Evolutionary conservation across 1,140 invertebrate species (phyloP).

Genomic region (Polypedilum pembai): DNA sequence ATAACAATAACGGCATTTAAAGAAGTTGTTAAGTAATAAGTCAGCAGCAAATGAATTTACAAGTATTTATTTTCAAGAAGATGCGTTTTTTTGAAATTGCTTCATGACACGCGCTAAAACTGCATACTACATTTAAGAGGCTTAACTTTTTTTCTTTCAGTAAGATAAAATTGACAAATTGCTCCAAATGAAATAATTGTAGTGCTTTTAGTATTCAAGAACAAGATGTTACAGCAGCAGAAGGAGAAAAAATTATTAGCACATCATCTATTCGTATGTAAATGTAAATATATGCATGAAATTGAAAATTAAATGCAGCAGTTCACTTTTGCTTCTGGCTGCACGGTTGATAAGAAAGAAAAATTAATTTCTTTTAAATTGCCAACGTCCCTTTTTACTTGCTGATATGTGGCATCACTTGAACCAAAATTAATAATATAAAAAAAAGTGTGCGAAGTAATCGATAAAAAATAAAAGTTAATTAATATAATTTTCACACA

Average conservation of each 20-base stretch:
- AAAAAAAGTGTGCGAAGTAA: no score
- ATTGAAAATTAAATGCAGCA: no score
- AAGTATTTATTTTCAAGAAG: not conserved
- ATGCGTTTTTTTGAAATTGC: not conserved
- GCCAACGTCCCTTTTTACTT: no score
- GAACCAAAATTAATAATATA: no score
- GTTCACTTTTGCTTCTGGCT: no score
- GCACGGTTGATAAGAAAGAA: no score
- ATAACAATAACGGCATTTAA: not conserved
- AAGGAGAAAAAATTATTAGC: no score
- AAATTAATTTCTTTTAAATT: no score
- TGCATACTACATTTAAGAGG: not conserved
- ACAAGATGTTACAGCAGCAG: no score
- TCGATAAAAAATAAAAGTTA: not conserved
- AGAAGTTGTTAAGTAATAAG: not conserved
- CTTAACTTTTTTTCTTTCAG: not conserved
- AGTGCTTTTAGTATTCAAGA: not conserved
- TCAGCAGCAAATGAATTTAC: not conserved
- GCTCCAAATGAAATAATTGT: not conserved
- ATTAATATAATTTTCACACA: not conserved
- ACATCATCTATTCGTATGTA: no score
- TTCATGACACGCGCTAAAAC: not conserved
- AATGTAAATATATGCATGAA: no score
- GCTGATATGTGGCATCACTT: no score
- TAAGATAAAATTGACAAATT: slow-evolving; percentile 8